A percentile compares a stretch with the other conserved stretches of the same genome.
These are phyloP conservation scores for Caenorhabditis sinica DNA, from an alignment of 2,888 invertebrate genomes.

Conservation along the genomic window DNA sequence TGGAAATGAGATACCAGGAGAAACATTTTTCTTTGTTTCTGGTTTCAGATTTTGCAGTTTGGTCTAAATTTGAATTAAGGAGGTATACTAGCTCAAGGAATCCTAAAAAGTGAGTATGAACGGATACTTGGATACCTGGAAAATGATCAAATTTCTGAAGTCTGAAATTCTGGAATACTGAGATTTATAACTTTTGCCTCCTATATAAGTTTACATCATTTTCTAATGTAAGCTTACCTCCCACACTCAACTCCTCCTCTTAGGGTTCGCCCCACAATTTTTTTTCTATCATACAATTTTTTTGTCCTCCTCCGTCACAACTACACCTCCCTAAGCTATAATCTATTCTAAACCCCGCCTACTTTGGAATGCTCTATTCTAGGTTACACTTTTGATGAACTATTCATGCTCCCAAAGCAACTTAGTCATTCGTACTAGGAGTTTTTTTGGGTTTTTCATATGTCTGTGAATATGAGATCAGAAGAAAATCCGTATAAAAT, in stretches of 20 bases:
- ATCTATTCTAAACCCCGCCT: conserved; percentile 1
- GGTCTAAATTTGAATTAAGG: background rate
- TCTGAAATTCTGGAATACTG: no score
- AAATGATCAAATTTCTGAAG: no score
- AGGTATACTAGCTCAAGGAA: no score
- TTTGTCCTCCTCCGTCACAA: background rate
- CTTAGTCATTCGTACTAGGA: conserved; percentile 17
- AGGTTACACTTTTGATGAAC: conserved; percentile 17
- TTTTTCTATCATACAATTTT: background rate
- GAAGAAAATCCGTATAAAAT: background rate
- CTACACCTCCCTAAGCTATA: conserved; percentile 4
- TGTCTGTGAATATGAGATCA: background rate
- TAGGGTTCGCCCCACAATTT: background rate
- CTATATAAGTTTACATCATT: no score
- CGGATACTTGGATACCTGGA: no score
- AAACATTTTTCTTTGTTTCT: conserved; percentile 15
- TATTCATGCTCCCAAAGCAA: background rate
- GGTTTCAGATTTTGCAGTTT: conserved; percentile 6
- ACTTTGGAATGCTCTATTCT: background rate
- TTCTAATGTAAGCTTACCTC: no score
- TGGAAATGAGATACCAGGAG: conserved; percentile 32
- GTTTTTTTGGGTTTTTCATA: background rate
- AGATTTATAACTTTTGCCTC: no score
- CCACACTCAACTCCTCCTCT: background rate
- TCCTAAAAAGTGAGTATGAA: no score